These are phyloP conservation scores for Sminthopsis crassicaudata DNA, from an alignment of 2,113 vertebrate species.

Conservation along the genomic window DNA sequence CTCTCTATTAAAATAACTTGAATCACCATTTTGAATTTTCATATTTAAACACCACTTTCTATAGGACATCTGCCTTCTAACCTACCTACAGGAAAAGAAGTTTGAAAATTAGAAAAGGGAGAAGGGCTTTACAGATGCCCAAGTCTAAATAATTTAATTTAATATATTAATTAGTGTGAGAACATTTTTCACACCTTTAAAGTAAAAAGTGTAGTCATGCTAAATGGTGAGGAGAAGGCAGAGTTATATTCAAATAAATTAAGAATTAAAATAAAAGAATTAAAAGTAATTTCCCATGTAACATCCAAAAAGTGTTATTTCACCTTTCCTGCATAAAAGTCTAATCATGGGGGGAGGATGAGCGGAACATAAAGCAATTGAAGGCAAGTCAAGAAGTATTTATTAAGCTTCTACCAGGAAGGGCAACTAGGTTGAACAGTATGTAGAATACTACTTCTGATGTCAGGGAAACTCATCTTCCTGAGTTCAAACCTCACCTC, in stretches of 20 bases:
- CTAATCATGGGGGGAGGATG: neutral
- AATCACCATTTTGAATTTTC: neutral
- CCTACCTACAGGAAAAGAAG: neutral
- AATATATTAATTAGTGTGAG: constrained; percentile 34
- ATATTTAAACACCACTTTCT: neutral
- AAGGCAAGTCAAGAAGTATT: neutral
- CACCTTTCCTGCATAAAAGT: neutral
- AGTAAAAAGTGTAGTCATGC: constrained; percentile 39
- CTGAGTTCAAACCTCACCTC: neutral
- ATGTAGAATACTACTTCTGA: neutral
- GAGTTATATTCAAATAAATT: neutral
- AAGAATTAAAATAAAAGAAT: constrained; percentile 25
- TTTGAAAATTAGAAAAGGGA: neutral
- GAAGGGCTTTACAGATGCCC: neutral
- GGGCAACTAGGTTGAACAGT: neutral
- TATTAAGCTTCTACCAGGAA: neutral
- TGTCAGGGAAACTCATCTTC: neutral
- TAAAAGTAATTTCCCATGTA: constrained; percentile 36
- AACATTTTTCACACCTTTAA: constrained; percentile 19
- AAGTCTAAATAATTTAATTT: constrained; percentile 46
- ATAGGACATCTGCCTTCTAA: neutral
- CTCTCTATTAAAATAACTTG: neutral
- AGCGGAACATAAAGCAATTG: neutral
- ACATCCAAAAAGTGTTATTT: neutral
- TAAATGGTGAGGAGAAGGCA: neutral